A percentile compares a stretch with the other conserved stretches of the same genome.
These are phyloP conservation scores for Zelostemma sp. DNA, from an alignment of 1,140 invertebrate species.

Conservation along the genomic window DNA sequence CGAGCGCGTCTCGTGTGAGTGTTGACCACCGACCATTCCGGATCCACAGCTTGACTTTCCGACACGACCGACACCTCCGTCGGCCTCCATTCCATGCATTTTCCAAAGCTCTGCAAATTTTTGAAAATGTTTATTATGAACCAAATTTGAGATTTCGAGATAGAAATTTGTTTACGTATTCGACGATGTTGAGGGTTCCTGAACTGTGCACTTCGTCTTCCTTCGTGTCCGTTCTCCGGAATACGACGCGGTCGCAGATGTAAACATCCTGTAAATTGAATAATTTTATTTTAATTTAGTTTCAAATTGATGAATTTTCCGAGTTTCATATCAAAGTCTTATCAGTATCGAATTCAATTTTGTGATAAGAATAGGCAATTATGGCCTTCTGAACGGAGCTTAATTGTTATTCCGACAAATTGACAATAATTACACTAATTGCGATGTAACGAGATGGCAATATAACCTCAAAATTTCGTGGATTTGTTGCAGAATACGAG, in stretches of 20 bases:
- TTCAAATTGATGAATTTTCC: slow-evolving; percentile 11
- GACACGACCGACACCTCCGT: slow-evolving; percentile 79
- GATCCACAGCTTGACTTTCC: slow-evolving; percentile 81
- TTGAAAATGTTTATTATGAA: slow-evolving; percentile 11
- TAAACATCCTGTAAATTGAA: slow-evolving; percentile 67
- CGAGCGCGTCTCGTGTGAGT: slow-evolving; percentile 74
- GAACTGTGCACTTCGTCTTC: slow-evolving; percentile 67
- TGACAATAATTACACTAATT: too few species aligned
- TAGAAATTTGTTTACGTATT: slow-evolving; percentile 61
- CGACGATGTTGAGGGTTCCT: slow-evolving; percentile 68
- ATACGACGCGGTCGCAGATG: slow-evolving; percentile 66
- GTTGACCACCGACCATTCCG: slow-evolving; percentile 86
- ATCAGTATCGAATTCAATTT: too few species aligned
- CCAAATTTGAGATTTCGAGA: too few species aligned
- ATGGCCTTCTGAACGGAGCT: too few species aligned
- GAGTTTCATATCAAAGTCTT: too few species aligned
- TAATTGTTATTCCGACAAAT: too few species aligned
- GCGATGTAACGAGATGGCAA: too few species aligned
- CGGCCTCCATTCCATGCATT: slow-evolving; percentile 84
- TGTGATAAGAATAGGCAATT: too few species aligned
- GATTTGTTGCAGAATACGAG: neutral
- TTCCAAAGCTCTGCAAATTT: slow-evolving; percentile 65
- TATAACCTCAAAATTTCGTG: slow-evolving; percentile 14
- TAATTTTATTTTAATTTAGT: too few species aligned
- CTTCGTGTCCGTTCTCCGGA: slow-evolving; percentile 58